Conservation (phyloP, 2,888 invertebrate genomes). For the Amiota minor region DNA sequence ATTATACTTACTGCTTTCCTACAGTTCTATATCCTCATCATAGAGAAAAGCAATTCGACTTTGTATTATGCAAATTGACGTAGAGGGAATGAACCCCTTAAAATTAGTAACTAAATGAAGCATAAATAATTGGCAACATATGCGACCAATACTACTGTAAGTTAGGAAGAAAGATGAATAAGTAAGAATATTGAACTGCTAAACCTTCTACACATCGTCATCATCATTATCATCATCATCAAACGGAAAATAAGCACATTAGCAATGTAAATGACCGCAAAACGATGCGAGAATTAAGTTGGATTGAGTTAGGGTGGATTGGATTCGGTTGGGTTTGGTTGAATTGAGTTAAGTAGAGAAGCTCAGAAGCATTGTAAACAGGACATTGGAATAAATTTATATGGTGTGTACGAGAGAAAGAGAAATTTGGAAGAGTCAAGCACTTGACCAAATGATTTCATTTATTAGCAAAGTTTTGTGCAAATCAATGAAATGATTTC, state of each 20-base stretch:
- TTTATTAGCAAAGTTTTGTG: slow-evolving; percentile 29
- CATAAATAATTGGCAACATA: slow-evolving; percentile 63
- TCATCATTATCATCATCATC: too few species aligned
- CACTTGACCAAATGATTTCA: slow-evolving; percentile 22
- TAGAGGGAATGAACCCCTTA: slow-evolving; percentile 25
- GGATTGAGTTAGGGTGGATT: background rate
- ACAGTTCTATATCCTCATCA: background rate
- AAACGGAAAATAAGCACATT: slow-evolving; percentile 16
- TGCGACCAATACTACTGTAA: slow-evolving; percentile 32
- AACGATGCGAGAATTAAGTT: background rate
- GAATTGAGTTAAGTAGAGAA: background rate
- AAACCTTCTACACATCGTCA: too few species aligned
- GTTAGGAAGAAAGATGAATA: background rate
- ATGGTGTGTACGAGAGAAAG: background rate
- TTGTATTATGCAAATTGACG: background rate
- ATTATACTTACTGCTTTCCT: background rate
- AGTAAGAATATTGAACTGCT: background rate
- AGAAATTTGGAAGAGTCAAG: slow-evolving; percentile 22
- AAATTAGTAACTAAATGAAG: slow-evolving; percentile 59
- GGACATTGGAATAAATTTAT: background rate
- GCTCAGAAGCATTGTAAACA: slow-evolving; percentile 4
- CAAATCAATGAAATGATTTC: slow-evolving; percentile 26
- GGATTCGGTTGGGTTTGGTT: background rate
- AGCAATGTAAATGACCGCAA: slow-evolving; percentile 15
- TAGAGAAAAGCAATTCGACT: too few species aligned